phyloP scores from a whole-genome alignment of 1,140 invertebrate genomes.

The Cecropterus lyciades region DNA sequence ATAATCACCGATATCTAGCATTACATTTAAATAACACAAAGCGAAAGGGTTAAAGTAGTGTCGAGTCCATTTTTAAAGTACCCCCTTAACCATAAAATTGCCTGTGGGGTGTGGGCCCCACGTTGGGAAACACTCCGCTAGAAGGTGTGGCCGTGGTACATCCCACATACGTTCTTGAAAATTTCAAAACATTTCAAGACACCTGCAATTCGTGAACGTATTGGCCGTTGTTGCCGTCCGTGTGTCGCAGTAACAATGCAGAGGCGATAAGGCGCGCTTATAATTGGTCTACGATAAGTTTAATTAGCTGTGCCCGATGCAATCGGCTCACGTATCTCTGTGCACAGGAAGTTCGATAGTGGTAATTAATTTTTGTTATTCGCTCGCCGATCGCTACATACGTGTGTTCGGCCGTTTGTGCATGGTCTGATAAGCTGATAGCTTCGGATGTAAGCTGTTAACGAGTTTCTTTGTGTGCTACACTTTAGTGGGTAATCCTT shows the following conservation, averaged over 20 bases:
- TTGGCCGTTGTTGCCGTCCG: conserved; percentile 35
- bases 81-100: too few species aligned
- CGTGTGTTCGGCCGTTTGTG: conserved; percentile 40
- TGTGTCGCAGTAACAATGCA: conserved; percentile 68
- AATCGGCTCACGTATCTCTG: conserved; percentile 65
- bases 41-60: too few species aligned
- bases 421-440: conserved; percentile 24
- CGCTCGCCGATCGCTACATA: conserved; percentile 45
- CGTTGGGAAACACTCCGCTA: too few species aligned
- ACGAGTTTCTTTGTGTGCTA: conserved; percentile 13
- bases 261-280: conserved; percentile 68
- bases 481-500: too few species aligned
- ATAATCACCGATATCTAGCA: too few species aligned
- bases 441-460: conserved; percentile 3
- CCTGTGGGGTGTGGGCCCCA: too few species aligned
- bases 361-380: conserved; percentile 61
- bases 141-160: too few species aligned
- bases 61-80: too few species aligned
- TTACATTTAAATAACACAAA: too few species aligned
- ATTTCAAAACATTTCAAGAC: too few species aligned
- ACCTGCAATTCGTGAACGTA: neutral
- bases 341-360: conserved; percentile 60
- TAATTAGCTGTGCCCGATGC: conserved; percentile 72
- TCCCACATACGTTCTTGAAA: too few species aligned
- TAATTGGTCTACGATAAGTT: conserved; percentile 78